A percentile compares a stretch with the other conserved stretches of the same genome.
These are phyloP conservation scores for Australoheros facetus DNA, from an alignment of 2,797 vertebrate genomes.

Conservation along the genomic window DNA sequence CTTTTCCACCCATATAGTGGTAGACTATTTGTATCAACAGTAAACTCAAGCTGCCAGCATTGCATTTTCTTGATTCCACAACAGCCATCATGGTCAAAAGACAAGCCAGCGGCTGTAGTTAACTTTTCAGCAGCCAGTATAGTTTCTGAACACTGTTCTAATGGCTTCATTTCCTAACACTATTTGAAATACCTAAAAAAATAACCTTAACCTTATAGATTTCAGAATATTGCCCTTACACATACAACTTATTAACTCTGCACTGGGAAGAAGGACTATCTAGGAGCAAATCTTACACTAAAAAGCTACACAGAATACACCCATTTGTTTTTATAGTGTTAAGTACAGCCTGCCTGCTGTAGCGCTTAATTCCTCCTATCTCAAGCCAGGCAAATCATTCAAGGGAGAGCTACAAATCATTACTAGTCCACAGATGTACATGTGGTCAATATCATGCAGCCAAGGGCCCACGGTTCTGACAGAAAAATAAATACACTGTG, in stretches of 20 bases:
- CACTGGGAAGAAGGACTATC: not conserved
- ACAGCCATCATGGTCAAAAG: constrained; percentile 20
- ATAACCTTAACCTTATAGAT: not conserved
- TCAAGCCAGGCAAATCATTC: constrained; percentile 24
- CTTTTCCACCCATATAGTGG: constrained; percentile 58
- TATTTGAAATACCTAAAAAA: not conserved
- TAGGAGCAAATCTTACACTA: not conserved
- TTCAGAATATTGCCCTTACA: not conserved
- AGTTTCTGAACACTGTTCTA: not conserved
- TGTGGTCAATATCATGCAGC: constrained; percentile 33
- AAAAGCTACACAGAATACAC: not conserved
- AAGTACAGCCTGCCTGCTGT: not conserved
- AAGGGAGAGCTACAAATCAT: constrained; percentile 27
- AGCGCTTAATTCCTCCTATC: not conserved
- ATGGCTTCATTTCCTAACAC: not conserved
- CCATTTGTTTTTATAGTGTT: not conserved
- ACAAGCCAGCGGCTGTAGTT: constrained; percentile 18
- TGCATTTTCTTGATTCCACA: constrained; percentile 53
- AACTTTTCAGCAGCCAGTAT: constrained; percentile 51
- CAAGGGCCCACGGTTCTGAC: not conserved
- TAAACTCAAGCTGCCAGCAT: constrained; percentile 60
- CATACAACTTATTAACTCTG: not conserved
- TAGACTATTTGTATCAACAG: constrained; percentile 54
- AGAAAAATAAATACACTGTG: not conserved
- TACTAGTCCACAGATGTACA: not conserved